phyloP scores from a whole-genome alignment of 2,888 invertebrate genomes.

The Drosophila ezoana region DNA sequence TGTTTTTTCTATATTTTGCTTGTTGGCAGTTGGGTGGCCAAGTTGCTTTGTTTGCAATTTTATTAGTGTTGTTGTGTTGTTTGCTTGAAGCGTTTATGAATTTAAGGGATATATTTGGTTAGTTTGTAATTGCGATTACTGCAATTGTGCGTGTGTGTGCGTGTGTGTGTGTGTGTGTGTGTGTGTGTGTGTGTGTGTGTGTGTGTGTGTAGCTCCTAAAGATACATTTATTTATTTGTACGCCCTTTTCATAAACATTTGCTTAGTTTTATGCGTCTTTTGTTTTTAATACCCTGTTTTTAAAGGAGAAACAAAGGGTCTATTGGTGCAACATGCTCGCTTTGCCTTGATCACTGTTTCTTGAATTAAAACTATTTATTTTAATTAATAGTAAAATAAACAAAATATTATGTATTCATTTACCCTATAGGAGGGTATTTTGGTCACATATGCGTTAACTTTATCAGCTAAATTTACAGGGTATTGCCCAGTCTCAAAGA shows the following conservation, averaged over 20 bases:
- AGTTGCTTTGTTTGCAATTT: slow-evolving; percentile 43
- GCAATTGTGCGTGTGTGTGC: not conserved
- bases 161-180: not conserved
- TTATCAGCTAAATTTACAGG: not conserved
- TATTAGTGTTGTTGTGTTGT: slow-evolving; percentile 21
- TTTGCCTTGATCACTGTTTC: no score
- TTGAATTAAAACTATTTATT: no score
- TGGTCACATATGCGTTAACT: no score
- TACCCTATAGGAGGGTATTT: no score
- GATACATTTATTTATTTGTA: not conserved
- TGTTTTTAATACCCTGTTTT: not conserved
- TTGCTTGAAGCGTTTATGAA: slow-evolving; percentile 22
- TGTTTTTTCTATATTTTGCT: slow-evolving; percentile 2
- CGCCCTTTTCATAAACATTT: not conserved
- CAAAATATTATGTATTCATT: no score
- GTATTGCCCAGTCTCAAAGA: slow-evolving; percentile 7
- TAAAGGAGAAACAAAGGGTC: not conserved
- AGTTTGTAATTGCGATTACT: not conserved
- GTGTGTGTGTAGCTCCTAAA: not conserved
- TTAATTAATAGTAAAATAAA: no score
- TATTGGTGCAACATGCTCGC: no score
- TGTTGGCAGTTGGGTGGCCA: slow-evolving; percentile 29
- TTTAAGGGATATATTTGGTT: slow-evolving; percentile 15
- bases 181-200: not conserved
- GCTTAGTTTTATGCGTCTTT: not conserved